Evolutionary conservation across 2,113 vertebrate species (phyloP).

Genomic region (Chiloscyllium plagiosum): DNA sequence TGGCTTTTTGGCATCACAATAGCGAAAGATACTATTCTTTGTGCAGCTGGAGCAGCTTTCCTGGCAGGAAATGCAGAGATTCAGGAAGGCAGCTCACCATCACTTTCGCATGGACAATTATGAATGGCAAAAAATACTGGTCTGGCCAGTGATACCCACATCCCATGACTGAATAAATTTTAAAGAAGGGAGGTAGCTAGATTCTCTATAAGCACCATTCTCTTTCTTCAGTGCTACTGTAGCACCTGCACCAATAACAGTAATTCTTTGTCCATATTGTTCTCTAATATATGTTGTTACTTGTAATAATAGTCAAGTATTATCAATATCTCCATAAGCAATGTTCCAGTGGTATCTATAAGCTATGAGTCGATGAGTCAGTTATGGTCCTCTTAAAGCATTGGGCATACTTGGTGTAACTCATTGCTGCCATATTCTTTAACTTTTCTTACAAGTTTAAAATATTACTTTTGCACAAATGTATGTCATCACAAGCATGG

Average conservation of each 20-base stretch:
- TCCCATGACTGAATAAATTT: too few relatives aligned
- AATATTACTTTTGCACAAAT: not conserved
- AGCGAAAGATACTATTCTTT: too few relatives aligned
- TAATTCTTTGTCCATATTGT: not conserved
- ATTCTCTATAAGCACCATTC: not conserved
- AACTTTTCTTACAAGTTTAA: not conserved
- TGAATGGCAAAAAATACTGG: too few relatives aligned
- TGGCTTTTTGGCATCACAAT: too few relatives aligned
- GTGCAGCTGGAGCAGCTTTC: too few relatives aligned
- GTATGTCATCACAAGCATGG: not conserved
- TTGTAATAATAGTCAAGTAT: not conserved
- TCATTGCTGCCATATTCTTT: not conserved
- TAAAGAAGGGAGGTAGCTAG: too few relatives aligned
- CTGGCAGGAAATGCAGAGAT: too few relatives aligned
- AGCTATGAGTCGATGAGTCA: not conserved
- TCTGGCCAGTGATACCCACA: too few relatives aligned
- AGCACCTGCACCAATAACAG: not conserved
- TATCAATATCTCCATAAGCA: not conserved
- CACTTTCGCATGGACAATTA: too few relatives aligned
- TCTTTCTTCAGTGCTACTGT: not conserved
- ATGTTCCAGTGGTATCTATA: not conserved
- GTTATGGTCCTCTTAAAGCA: not conserved
- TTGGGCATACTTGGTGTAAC: not conserved
- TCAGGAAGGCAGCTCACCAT: too few relatives aligned
- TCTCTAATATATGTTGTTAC: not conserved